Evolutionary conservation across 1,140 invertebrate species (phyloP).

Genomic region (Zaprionus inermis): DNA sequence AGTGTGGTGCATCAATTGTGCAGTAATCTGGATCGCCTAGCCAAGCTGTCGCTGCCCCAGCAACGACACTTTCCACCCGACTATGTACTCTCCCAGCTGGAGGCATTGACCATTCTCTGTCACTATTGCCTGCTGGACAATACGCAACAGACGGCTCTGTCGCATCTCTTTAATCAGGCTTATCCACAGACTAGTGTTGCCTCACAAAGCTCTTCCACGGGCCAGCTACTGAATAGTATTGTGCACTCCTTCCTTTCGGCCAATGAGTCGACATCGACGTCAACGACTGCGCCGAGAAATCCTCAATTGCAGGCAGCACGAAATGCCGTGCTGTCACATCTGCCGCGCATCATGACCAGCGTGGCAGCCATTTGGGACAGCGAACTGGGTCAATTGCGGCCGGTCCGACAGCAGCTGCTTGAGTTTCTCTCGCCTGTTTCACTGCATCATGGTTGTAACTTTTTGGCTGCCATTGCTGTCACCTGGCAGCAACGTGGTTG

Average conservation of each 20-base stretch:
- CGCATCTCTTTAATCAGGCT: conserved; percentile 87
- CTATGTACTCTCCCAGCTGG: conserved; percentile 92
- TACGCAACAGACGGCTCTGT: conserved; percentile 87
- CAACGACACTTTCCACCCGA: conserved; percentile 87
- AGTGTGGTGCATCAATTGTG: conserved; percentile 93
- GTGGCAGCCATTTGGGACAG: conserved; percentile 93
- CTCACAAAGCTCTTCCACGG: conserved; percentile 86
- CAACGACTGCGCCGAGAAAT: conserved; percentile 78
- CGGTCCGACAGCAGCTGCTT: conserved; percentile 91
- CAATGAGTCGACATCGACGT: conserved; percentile 49
- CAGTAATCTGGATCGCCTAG: conserved; percentile 90
- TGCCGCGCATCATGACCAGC: conserved; percentile 92
- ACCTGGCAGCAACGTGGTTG: conserved; percentile 92
- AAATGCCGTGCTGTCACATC: conserved; percentile 90
- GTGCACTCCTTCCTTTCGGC: conserved; percentile 90
- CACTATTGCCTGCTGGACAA: conserved; percentile 94
- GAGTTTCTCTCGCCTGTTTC: conserved; percentile 95
- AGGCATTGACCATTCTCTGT: conserved; percentile 92
- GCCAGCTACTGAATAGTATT: conserved; percentile 92
- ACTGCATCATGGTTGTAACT: conserved; percentile 92
- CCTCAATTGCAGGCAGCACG: conserved; percentile 86
- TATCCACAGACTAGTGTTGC: conserved; percentile 85
- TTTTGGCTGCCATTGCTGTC: conserved; percentile 93
- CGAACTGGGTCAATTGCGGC: conserved; percentile 84
- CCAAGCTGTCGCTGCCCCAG: conserved; percentile 75